Base-by-base conservation (phyloP, 2,888 invertebrate genomes). In the Melanostoma mellinum region DNA sequence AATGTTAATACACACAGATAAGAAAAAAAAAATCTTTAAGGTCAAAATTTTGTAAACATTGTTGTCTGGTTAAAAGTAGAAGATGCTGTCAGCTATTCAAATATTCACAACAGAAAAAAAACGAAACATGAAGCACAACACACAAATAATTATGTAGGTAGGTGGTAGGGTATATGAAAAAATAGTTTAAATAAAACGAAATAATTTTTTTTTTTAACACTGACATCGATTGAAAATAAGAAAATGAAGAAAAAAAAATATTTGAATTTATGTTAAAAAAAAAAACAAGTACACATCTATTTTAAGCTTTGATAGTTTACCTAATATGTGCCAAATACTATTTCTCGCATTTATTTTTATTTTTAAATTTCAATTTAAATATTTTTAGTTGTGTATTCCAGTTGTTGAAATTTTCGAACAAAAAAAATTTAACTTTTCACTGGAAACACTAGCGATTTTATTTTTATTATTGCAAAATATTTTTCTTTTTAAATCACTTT, bases 291-390 rank as follows among this genome's bases (percentile, higher is more conserved):
- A 78, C 78, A 73, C 73, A 82, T 69, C 73, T 73, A 82, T 77
- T 73, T 72, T 42, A 76, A 71, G 53, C 53, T 58, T 75, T 65
- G 20, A 77, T 77, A 84, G 68, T 84, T 84, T 84, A 84, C 84
- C 84, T 84, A 84, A 79, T 67, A 67, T 79, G 74, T 84, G 84
- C 84, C 84, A 84, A 84, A 79, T 84, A 71, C 78, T 75, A 75
- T 75, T 79, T 74, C 65, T 33, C 71, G 75, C 63, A 78, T 67
- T 67, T 56, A 75, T 67, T 30, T 40, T 38, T 65, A 30, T 10
- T 58, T 72, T 33, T 73, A 61, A 55, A 48, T 67, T 69, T 68
- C 42, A 60, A 63, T 52, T 53, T 36, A 3, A 36, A 61, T 61
- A 60, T 38, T 55, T 72, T 44, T 42, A 8, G 46, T 53, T 63